Percentiles rank a stretch among this genome's conserved stretches.
Evolutionary conservation across 1,140 invertebrate species (phyloP).

Genomic region (Teleogryllus occipitalis): DNA sequence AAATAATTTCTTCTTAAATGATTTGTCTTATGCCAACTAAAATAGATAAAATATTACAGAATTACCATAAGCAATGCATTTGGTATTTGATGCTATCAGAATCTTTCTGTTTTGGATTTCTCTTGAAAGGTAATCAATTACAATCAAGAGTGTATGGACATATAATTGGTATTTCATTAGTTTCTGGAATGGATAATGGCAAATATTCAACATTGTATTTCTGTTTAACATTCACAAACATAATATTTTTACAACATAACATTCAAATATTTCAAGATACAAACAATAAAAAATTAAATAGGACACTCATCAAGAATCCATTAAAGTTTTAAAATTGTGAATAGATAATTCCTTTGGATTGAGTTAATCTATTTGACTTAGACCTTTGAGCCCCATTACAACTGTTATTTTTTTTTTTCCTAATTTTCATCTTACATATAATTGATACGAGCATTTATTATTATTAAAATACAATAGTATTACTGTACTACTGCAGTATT

Average conservation of each 20-base stretch:
- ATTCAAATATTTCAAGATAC: neutral
- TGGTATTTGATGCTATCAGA: too few species aligned
- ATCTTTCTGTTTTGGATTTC: too few species aligned
- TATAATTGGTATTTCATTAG: too few species aligned
- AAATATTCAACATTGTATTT: neutral
- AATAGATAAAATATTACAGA: too few species aligned
- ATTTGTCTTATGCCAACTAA: too few species aligned
- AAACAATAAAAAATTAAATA: neutral
- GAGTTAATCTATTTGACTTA: conserved; percentile 1
- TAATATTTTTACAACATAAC: neutral
- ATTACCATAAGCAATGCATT: too few species aligned
- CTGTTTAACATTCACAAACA: neutral
- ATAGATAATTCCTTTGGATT: neutral
- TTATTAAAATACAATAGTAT: conserved; percentile 13
- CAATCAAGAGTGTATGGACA: too few species aligned
- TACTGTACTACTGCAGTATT: conserved; percentile 14
- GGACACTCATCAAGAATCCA: neutral
- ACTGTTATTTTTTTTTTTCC: conserved; percentile 9
- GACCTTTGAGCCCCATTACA: conserved; percentile 19
- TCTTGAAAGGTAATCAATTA: too few species aligned
- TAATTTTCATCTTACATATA: conserved; percentile 10
- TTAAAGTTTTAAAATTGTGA: neutral
- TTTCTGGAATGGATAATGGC: too few species aligned
- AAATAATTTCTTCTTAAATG: too few species aligned
- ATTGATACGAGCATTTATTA: conserved; percentile 14